Base-by-base conservation (phyloP, 2,888 invertebrate species). In the Apomyelois bistriatella region DNA sequence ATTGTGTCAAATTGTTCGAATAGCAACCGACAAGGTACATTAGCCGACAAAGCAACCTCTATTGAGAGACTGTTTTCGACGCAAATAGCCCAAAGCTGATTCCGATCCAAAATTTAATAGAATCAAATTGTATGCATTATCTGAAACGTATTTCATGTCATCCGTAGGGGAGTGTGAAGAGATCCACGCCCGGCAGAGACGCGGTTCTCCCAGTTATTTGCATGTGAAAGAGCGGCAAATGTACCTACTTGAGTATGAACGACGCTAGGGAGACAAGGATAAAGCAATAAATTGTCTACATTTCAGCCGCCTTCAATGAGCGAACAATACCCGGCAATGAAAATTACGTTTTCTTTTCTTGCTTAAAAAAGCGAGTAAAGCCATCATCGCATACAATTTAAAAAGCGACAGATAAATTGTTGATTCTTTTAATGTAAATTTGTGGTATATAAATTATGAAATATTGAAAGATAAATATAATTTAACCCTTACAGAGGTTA, bases 91-190 rank as follows among this genome's bases (percentile, higher is more conserved):
- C 41, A 48, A 49, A 48, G 51, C 56, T 55, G 53, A 50, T 55
- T 61, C 53, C 54, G 57, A 59, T 53, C 57, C 54, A 56, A 46
- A 40, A 61, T 70, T 70, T 75, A 76, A 80, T 76, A 68, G 67
- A 79, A 81, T 78, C 72, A 75, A 83, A 82, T 79, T 70, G 72
- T 74, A 81, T 85, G 79, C 76, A 74, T 79, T 81, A 77, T 74
- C 72, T 79, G 76, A 85, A 82, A 82, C 79, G 78, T 73, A 76
- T 79, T 81, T 70, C 76, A 72, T 79, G 76, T 80, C 74, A 63
- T 66, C 68, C 70, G 59, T 54, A 60, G 61, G 60, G 53, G 61
- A 56, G 64, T 61, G 60, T 48, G 59, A 58, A 49, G 57, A 58
- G 58, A 57, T 58, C 49, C 49, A 57, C 56, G 59, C 53, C 55